Conservation (phyloP, 64 coral and sea anemone genomes). For the Pocillopora damicornis region DNA sequence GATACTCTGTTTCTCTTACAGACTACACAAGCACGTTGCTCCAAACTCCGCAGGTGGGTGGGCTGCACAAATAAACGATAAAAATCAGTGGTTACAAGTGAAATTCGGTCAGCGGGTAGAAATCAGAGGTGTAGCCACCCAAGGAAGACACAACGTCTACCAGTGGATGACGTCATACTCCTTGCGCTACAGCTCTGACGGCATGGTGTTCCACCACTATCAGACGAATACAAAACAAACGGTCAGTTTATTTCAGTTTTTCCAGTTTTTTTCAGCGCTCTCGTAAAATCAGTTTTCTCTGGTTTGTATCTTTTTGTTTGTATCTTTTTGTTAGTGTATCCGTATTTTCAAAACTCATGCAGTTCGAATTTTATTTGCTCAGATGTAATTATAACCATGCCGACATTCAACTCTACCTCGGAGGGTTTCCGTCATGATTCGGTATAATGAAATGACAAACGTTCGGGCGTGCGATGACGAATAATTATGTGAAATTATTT, state of each 20-base stretch:
- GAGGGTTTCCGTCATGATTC: too few species aligned
- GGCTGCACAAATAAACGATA: not conserved
- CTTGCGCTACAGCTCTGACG: not conserved
- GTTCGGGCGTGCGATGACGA: too few species aligned
- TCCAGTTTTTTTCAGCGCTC: not conserved
- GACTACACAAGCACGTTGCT: not conserved
- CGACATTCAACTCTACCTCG: too few species aligned
- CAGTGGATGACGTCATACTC: not conserved
- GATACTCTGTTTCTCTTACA: not conserved
- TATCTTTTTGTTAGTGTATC: too few species aligned
- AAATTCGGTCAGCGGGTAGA: slow-evolving; percentile 2
- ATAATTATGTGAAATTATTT: too few species aligned
- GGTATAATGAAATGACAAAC: too few species aligned
- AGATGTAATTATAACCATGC: too few species aligned
- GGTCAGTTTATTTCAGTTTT: not conserved
- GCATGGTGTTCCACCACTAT: not conserved
- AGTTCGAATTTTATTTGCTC: too few species aligned
- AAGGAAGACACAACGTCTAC: not conserved
- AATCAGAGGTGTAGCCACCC: not conserved
- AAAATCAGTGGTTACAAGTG: not conserved
- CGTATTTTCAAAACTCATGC: too few species aligned
- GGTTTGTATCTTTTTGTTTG: too few species aligned
- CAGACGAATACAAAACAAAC: not conserved
- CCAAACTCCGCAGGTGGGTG: not conserved
- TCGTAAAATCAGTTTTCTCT: not conserved